Percentiles rank a stretch among this genome's conserved stretches.
Conservation (phyloP, 2,797 vertebrate species). For the Phalanger gymnotis region DNA sequence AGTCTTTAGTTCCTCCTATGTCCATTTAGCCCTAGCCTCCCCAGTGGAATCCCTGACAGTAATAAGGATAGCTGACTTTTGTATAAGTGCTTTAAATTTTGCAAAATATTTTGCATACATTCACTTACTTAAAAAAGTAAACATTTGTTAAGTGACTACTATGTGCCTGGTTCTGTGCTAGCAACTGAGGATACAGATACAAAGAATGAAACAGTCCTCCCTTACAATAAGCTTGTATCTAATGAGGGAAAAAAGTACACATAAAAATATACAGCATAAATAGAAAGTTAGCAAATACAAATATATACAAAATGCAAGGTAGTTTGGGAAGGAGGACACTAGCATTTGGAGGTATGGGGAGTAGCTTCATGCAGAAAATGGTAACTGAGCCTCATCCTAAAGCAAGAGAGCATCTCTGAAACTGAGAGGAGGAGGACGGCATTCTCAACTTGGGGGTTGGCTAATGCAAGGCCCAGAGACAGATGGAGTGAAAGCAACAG, state of each 20-base stretch:
- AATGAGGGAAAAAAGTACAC: neutral
- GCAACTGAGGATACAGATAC: neutral
- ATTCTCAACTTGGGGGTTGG: neutral
- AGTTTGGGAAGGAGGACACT: neutral
- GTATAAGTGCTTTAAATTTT: neutral
- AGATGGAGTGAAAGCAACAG: neutral
- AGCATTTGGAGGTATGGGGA: neutral
- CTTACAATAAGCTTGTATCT: neutral
- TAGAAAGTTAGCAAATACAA: neutral
- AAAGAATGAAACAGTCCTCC: neutral
- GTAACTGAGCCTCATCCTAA: neutral
- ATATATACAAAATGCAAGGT: neutral
- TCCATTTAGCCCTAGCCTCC: neutral
- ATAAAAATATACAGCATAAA: neutral
- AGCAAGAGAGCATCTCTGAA: neutral
- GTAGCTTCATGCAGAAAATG: neutral
- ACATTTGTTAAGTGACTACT: neutral
- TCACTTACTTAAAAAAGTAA: neutral
- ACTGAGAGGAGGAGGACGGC: neutral
- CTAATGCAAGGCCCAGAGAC: neutral
- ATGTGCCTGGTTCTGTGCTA: neutral
- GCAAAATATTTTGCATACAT: neutral
- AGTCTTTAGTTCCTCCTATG: neutral
- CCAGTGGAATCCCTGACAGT: neutral
- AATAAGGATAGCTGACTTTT: neutral